phyloP scores from a whole-genome alignment of 92 coral and sea anemone genomes.

The Palythoa caribaeorum region DNA sequence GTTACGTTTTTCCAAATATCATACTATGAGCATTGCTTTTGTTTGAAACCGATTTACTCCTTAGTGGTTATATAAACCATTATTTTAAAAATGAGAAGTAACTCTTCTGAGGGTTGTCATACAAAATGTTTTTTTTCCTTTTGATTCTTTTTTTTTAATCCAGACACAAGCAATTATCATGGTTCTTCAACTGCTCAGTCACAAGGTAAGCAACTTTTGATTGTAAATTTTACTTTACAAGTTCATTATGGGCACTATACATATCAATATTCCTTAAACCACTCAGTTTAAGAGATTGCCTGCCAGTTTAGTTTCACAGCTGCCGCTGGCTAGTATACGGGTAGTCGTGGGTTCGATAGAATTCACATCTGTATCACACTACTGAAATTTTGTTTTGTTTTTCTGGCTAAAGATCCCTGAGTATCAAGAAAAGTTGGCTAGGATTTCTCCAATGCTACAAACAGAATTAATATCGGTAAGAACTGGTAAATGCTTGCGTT shows the following conservation, averaged over 20 bases:
- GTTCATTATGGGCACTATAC: background rate
- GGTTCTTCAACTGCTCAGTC: conserved; percentile 79
- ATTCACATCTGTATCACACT: background rate
- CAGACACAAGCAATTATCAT: conserved; percentile 92
- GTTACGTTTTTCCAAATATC: no score
- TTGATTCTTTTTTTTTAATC: background rate
- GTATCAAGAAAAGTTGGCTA: conserved; percentile 11
- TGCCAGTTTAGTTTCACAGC: no score
- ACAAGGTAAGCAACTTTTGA: conserved; percentile 66
- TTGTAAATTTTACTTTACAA: no score
- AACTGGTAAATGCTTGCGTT: background rate
- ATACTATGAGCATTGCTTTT: no score
- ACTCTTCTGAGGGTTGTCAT: no score
- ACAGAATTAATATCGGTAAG: conserved; percentile 27
- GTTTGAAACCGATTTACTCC: no score
- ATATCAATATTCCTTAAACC: no score
- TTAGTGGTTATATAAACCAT: no score
- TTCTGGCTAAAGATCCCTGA: conserved; percentile 22
- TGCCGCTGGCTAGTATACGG: no score
- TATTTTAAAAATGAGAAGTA: no score
- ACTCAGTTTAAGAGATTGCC: no score
- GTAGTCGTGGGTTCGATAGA: background rate
- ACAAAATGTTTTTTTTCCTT: background rate
- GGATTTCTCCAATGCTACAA: conserved; percentile 14
- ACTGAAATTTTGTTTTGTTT: background rate